Percentiles rank a stretch among this genome's conserved stretches.
phyloP scores from a whole-genome alignment of 2,888 invertebrate species.

The Drosophila pseudotakahashii region DNA sequence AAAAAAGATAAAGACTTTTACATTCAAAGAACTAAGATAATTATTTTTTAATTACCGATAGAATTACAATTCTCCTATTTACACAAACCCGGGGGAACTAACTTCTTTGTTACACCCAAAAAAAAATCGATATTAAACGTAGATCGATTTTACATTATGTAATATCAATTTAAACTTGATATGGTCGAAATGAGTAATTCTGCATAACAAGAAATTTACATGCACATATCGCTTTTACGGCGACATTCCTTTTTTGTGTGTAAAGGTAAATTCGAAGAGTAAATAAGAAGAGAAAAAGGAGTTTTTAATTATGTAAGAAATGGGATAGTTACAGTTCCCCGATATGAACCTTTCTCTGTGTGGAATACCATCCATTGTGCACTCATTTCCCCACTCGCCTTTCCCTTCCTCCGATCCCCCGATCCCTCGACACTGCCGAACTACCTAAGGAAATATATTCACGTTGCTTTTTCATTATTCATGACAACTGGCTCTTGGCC shows the following conservation, averaged over 20 bases:
- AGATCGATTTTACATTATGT: too few relatives aligned
- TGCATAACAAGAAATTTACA: too few relatives aligned
- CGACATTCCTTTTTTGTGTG: too few relatives aligned
- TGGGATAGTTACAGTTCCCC: constrained; percentile 1
- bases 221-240: too few relatives aligned
- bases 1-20: background rate
- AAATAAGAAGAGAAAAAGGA: background rate
- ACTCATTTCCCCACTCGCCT: constrained; percentile 6
- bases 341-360: constrained; percentile 38
- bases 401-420: constrained; percentile 5
- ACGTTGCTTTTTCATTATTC: constrained; percentile 78
- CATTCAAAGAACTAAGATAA: background rate
- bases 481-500: constrained; percentile 75
- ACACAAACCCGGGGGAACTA: background rate
- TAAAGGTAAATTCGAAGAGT: background rate
- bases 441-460: constrained; percentile 68
- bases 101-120: background rate
- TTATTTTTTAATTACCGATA: background rate
- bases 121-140: too few relatives aligned
- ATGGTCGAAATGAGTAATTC: too few relatives aligned
- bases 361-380: constrained; percentile 7
- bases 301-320: constrained; percentile 20
- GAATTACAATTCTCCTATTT: too few relatives aligned
- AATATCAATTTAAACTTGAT: too few relatives aligned
- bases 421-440: constrained; percentile 4